Evolutionary conservation across 2,797 vertebrate genomes (phyloP).

Genomic region (Champsocephalus esox): DNA sequence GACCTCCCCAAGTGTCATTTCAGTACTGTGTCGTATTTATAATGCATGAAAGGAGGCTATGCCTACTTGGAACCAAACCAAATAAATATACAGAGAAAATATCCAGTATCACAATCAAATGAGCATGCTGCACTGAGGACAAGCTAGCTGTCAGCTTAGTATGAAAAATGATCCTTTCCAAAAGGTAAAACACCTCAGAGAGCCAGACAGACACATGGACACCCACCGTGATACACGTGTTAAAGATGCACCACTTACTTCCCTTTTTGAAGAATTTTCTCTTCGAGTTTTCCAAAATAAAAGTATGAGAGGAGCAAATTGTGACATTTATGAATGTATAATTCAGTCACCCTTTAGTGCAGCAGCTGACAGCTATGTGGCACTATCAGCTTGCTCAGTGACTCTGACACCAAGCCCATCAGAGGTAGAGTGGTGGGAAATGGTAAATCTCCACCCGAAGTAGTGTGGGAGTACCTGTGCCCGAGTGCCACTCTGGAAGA

Average conservation of each 20-base stretch:
- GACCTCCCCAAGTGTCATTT: slow-evolving; percentile 45
- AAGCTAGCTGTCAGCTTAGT: slow-evolving; percentile 35
- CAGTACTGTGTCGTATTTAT: slow-evolving; percentile 33
- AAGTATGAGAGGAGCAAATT: slow-evolving; percentile 32
- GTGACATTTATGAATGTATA: slow-evolving; percentile 36
- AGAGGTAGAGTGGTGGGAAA: slow-evolving; percentile 38
- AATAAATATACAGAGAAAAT: slow-evolving; percentile 61
- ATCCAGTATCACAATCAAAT: slow-evolving; percentile 55
- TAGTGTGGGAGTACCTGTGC: slow-evolving; percentile 65
- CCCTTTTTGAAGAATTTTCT: not conserved
- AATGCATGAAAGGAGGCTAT: slow-evolving; percentile 41
- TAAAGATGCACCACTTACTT: slow-evolving; percentile 18
- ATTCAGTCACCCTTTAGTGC: slow-evolving; percentile 29
- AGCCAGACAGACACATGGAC: slow-evolving; percentile 26
- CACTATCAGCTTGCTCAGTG: slow-evolving; percentile 41
- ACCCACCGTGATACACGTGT: not conserved
- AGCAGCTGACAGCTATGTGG: slow-evolving; percentile 42
- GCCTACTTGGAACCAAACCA: slow-evolving; percentile 48
- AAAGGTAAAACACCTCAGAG: slow-evolving; percentile 41
- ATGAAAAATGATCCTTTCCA: slow-evolving; percentile 41
- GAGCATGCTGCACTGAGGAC: slow-evolving; percentile 23
- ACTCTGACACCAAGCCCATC: slow-evolving; percentile 39
- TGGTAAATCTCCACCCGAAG: slow-evolving; percentile 60
- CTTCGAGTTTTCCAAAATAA: slow-evolving; percentile 34
- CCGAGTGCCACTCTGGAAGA: slow-evolving; percentile 51